phyloP scores from a whole-genome alignment of 1,140 invertebrate species.

The Pseudachorutes palmiensis region DNA sequence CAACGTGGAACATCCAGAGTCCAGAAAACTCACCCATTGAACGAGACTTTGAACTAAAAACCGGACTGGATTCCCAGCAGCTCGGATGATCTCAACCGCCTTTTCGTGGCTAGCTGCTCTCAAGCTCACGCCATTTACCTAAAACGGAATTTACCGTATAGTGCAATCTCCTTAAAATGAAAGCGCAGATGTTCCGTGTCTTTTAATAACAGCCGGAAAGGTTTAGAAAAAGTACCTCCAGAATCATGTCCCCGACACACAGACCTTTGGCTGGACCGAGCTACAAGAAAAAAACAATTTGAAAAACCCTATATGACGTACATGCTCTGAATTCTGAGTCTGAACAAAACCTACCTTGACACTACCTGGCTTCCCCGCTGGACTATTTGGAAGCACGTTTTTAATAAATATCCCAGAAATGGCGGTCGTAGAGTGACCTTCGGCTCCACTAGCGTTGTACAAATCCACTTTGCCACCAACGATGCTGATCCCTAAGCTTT shows the following conservation, averaged over 20 bases:
- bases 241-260: neutral
- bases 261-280: neutral
- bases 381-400: constrained; percentile 87
- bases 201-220: neutral
- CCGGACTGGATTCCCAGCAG: constrained; percentile 76
- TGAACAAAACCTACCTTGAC: constrained; percentile 66
- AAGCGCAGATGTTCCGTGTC: neutral
- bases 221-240: neutral
- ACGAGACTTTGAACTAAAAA: constrained; percentile 89
- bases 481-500: constrained; percentile 87
- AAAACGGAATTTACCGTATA: neutral
- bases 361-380: constrained; percentile 79
- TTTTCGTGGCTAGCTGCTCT: constrained; percentile 82
- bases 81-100: constrained; percentile 91
- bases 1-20: neutral
- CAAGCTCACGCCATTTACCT: constrained; percentile 83
- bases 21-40: constrained; percentile 56
- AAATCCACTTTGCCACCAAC: constrained; percentile 82
- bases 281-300: neutral
- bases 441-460: constrained; percentile 46
- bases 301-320: too few relatives aligned
- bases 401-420: constrained; percentile 96
- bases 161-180: neutral
- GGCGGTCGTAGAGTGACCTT: constrained; percentile 41
- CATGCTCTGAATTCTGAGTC: too few relatives aligned